Base-by-base conservation (phyloP, 1,140 invertebrate species). In the Platyura marginata region DNA sequence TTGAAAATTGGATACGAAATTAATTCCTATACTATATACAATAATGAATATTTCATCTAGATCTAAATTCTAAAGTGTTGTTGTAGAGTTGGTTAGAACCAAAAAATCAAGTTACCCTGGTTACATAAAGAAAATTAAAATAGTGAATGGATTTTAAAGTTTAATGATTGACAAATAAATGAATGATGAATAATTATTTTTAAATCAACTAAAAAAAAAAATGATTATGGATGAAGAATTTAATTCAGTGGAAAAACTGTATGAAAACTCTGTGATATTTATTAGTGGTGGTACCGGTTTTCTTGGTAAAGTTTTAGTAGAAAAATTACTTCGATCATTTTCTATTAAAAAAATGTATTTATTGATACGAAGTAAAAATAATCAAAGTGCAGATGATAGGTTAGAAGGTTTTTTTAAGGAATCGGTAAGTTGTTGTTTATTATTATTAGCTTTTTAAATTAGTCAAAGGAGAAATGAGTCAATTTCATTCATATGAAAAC, bases 261-360 rank as follows among this genome's bases (percentile, higher is more conserved):
- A 65, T 50, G 51, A 51, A 9, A 56, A 59, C 37, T 59, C 69
- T 23, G 65, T 68, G 2, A 51, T 75, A 36, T 63, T 74, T 35
- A 68, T 76, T 41, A 73, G 71, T 37, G 79, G 79, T 18, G 76
- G 75, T 2, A 88, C 83, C 1, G 87, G 87, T 2, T 92, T 92
- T 56, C 69, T 92, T 55, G 88, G 87, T 3, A 90, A 91, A 64
- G 77, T 88, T 19, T 64, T 92, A 5, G 69, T 91, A 15, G 85
- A 92, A 61, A 92, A 92, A 64, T 57, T 93, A n/a, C 65, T 92
- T 15, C 66, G 84, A 47, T 74, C 81, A 58, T 74, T 77, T 15
- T 71, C 74, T 23, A 49, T 92, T 11, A 67, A 73, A 38, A 75
- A 63, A 49, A 75, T 95, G 41, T 92, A 86, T 56, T 51, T 91